Evolutionary conservation across 2,888 invertebrate genomes (phyloP), one percentile per base, ranked within the genome.

Genomic region (Cyclophora albipunctata): DNA sequence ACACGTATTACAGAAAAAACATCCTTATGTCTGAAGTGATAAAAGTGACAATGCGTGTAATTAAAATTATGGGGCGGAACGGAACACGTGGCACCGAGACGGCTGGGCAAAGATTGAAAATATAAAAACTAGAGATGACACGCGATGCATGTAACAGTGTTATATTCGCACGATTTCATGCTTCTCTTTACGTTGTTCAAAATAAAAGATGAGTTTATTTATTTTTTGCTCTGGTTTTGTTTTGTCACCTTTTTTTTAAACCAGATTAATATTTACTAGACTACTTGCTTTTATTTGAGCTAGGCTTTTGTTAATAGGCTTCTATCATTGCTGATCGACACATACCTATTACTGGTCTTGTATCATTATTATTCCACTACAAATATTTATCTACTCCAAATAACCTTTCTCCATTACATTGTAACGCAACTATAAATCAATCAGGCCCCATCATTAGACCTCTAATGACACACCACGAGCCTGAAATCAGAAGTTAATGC

Each of bases 11-110:
- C 62, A 50, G 59, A 57, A 60, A 60, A 58, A 55, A 34, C 53
- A 56, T 60, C 49, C 48, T 63, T 65, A 60, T 41, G 43, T 43
- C 33, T 40, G 48, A 42, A 6, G 48, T 34, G 49, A 55, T 60
- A 61, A 62, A 49, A 59, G 46, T 54, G 55, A 59, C 64, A 58
- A 57, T 60, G 46, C 43, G 57, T 54, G 46, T 56, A 51, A 48
- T 52, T 55, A 50, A 51, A 57, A 50, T 53, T 58, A 57, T 53
- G 64, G 54, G 65, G 63, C 56, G 59, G 57, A 64, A 62, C 64
- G 59, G 63, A 57, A 67, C 78, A 75, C 76, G 76, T 75, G 78
- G 65, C 75, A 66, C 50, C 50, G 56, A 59, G 20, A 20, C 20
- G 20, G 64, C 64, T 60, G 61, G 60, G 64, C 63, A 65, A 64